phyloP scores from a whole-genome alignment of 2,888 invertebrate species.

The Acholoe squamosa region DNA sequence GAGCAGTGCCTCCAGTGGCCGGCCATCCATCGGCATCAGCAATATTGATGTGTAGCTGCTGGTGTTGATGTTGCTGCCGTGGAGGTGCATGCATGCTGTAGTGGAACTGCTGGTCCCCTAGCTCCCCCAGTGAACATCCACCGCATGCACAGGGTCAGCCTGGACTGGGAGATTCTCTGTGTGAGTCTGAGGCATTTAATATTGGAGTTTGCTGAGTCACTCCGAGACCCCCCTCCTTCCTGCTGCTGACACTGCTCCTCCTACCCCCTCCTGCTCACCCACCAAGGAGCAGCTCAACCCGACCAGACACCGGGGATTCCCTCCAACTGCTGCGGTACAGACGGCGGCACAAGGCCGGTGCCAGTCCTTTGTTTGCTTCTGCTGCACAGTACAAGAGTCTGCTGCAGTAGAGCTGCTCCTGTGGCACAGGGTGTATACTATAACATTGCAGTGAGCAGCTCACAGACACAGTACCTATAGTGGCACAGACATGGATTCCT shows the following conservation, averaged over 20 bases:
- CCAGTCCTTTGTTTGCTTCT: background rate
- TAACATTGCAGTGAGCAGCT: background rate
- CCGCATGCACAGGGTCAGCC: background rate
- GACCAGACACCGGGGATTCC: too few species aligned
- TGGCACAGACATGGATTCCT: too few species aligned
- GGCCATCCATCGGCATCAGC: background rate
- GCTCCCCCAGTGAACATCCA: background rate
- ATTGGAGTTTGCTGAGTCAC: background rate
- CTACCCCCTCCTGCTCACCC: background rate
- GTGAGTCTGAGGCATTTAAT: too few species aligned
- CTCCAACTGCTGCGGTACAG: background rate
- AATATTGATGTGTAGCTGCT: background rate
- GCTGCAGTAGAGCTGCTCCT: background rate
- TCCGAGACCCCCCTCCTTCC: background rate
- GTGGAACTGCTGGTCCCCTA: background rate
- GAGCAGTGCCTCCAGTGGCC: too few species aligned
- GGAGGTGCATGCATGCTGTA: background rate
- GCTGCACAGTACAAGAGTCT: background rate
- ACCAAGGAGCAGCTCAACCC: background rate
- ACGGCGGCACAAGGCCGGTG: background rate
- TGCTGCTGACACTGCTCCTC: background rate
- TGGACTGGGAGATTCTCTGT: background rate
- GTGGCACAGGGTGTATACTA: background rate
- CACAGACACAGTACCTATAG: too few species aligned
- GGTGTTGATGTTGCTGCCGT: background rate